A percentile compares a stretch with the other conserved stretches of the same genome.
phyloP scores from a whole-genome alignment of 2,888 invertebrate genomes.

The Oscheius sp. region DNA sequence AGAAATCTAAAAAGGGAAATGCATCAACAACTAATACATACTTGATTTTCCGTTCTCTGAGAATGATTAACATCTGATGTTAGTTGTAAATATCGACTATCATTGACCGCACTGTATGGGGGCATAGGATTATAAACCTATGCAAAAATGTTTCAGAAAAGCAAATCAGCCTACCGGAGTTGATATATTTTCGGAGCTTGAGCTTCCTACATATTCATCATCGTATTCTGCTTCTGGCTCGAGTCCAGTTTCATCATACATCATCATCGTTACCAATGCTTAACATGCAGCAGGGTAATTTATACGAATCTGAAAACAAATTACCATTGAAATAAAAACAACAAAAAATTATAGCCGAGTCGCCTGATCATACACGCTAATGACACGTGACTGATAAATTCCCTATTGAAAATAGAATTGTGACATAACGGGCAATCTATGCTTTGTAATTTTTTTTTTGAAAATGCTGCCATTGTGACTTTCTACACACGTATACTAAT shows the following conservation, averaged over 20 bases:
- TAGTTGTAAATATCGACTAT: not conserved
- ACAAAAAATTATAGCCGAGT: not conserved
- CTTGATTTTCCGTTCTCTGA: not conserved
- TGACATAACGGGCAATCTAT: too few relatives aligned
- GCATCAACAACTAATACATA: not conserved
- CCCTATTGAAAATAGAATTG: not conserved
- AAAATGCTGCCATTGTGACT: too few relatives aligned
- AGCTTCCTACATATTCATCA: not conserved
- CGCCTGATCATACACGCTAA: not conserved
- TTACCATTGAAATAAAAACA: not conserved
- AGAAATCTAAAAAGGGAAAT: not conserved
- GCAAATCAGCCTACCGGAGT: not conserved
- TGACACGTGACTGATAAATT: not conserved
- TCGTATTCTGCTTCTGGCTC: constrained; percentile 8
- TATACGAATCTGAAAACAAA: not conserved
- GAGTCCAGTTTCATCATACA: constrained; percentile 4
- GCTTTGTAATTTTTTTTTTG: too few relatives aligned
- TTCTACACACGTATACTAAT: too few relatives aligned
- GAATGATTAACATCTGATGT: too few relatives aligned
- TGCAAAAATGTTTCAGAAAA: too few relatives aligned
- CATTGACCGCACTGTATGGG: not conserved
- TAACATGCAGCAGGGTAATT: not conserved
- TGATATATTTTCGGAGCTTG: not conserved
- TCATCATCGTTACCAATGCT: constrained; percentile 2
- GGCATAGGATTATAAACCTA: constrained; percentile 3